Evolutionary conservation across 2,113 vertebrate genomes (phyloP), one percentile per base, ranked within the genome.

Genomic region (Meriones unguiculatus): DNA sequence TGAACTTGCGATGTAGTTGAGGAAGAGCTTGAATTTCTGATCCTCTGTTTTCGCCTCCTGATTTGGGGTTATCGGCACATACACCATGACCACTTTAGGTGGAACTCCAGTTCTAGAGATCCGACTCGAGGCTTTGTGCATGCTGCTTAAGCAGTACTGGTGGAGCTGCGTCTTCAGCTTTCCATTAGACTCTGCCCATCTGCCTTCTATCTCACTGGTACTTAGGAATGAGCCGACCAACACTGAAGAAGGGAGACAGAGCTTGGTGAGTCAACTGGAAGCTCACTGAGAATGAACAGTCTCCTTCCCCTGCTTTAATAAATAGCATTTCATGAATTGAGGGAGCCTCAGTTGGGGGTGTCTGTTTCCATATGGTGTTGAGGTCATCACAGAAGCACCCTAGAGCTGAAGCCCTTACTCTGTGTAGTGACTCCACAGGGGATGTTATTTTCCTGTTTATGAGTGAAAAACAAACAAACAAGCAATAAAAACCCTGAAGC

Each of bases 141-240:
- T 8, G 64, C 4, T 14, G 1, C 5, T 32, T 28, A 52, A 22
- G 18, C 65, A 12, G 41, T 50, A 6, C 81, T 30, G 25, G 11
- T 15, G 8, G 15, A 52, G 30, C 38, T 13, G 10, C 41, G 50
- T 35, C 41, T 52, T 69, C 5, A 78, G 54, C 54, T 38, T 72
- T 46, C 92, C 72, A n/a, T 69, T 87, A 94, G 62, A 73, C 32
- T 82, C 52, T 30, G 18, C 0, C 30, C 64, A 2, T 24, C 1
- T 14, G 1, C 15, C 10, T 10, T 10, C 64, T 6, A 9, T 62
- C 81, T 17, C 25, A 0, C 0, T 75, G 54, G 35, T 41, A n/a
- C 59, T 38, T 92, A 70, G 41, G 67, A 89, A 70, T 24, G 41
- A 95, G 78, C 67, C n/a, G 18, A 32, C 46, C 22, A 67, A 50